Percentiles rank a stretch among this genome's conserved stretches.
Evolutionary conservation across 1,140 invertebrate species (phyloP).

Genomic region (Teleopsis dalmanni): DNA sequence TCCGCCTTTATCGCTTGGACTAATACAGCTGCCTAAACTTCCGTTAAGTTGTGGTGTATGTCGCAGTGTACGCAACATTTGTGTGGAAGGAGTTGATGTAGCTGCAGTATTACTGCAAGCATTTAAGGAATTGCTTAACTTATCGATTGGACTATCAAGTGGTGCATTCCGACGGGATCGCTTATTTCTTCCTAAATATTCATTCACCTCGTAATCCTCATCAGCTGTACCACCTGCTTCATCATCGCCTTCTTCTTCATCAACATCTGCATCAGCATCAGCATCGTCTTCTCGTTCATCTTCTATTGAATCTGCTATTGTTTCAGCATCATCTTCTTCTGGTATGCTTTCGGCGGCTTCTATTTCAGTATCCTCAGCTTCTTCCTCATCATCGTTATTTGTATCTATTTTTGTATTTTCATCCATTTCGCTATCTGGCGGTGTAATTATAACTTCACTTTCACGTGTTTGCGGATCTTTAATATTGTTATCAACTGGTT

Average conservation of each 20-base stretch:
- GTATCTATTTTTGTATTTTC: constrained; percentile 5
- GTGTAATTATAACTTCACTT: constrained; percentile 29
- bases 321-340: constrained; percentile 16
- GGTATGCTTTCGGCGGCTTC: constrained; percentile 13
- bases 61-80: constrained; percentile 7
- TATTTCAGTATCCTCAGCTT: constrained; percentile 9
- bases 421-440: constrained; percentile 17
- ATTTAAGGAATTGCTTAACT: neutral
- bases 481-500: constrained; percentile 2
- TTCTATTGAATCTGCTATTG: constrained; percentile 24
- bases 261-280: constrained; percentile 30
- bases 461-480: constrained; percentile 14
- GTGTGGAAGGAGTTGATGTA: constrained; percentile 28
- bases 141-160: neutral
- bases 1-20: constrained; percentile 36
- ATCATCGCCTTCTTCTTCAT: constrained; percentile 32
- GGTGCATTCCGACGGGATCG: neutral
- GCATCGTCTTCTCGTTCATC: constrained; percentile 21
- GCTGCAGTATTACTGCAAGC: constrained; percentile 13
- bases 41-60: constrained; percentile 33
- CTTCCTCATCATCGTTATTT: constrained; percentile 16
- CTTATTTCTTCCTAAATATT: constrained; percentile 5
- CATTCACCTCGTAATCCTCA: constrained; percentile 6
- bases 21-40: constrained; percentile 35
- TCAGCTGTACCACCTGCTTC: constrained; percentile 14